Evolutionary conservation across 2,888 invertebrate genomes (phyloP).

Genomic region (Drosophila emarginata): DNA sequence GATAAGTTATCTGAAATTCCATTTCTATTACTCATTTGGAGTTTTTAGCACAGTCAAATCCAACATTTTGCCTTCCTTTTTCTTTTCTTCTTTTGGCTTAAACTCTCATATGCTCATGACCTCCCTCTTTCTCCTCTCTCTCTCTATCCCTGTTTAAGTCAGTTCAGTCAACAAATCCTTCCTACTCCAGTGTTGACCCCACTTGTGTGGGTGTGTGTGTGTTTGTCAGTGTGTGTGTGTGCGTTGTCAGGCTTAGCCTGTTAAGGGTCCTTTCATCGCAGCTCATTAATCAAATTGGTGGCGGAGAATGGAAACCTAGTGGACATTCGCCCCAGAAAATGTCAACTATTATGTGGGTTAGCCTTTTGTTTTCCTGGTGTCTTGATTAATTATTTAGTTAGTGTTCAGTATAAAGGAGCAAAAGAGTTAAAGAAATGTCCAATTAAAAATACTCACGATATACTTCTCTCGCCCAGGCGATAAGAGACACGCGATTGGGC

Average conservation of each 20-base stretch:
- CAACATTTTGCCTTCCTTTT: background rate
- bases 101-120: no score
- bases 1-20: slow-evolving; percentile 1
- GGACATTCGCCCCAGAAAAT: slow-evolving; percentile 63
- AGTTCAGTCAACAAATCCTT: slow-evolving; percentile 50
- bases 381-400: slow-evolving; percentile 72
- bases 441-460: slow-evolving; percentile 56
- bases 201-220: slow-evolving; percentile 16
- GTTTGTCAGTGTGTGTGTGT: background rate
- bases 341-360: slow-evolving; percentile 41
- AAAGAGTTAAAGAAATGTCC: slow-evolving; percentile 36
- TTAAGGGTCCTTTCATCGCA: slow-evolving; percentile 44
- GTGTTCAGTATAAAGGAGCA: slow-evolving; percentile 47
- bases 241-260: slow-evolving; percentile 26
- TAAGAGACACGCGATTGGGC: slow-evolving; percentile 61
- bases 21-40: background rate
- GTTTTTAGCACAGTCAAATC: background rate
- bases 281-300: slow-evolving; percentile 71
- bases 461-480: slow-evolving; percentile 30
- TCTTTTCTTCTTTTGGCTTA: background rate
- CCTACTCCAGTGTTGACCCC: slow-evolving; percentile 21
- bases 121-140: background rate
- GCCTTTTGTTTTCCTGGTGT: slow-evolving; percentile 54
- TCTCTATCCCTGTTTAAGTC: no score
- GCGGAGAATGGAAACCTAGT: slow-evolving; percentile 46